These are phyloP conservation scores for Graphium colonna DNA, from an alignment of 2,888 invertebrate genomes.

Conservation along the genomic window DNA sequence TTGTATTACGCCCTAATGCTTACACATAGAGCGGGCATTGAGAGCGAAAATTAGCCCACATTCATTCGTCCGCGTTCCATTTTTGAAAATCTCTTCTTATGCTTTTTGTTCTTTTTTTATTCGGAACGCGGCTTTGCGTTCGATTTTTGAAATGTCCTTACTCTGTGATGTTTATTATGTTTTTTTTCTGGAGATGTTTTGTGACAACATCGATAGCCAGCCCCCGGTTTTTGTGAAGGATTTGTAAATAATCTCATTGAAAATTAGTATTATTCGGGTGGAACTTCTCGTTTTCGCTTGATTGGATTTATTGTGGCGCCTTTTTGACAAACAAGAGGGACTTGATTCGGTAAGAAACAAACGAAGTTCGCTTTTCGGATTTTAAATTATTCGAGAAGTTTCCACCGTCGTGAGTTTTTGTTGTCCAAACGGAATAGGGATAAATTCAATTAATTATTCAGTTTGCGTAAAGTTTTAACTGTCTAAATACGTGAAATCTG, in stretches of 20 bases:
- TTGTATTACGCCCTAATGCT: slow-evolving; percentile 75
- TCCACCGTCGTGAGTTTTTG: neutral
- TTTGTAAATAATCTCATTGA: slow-evolving; percentile 77
- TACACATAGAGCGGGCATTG: slow-evolving; percentile 70
- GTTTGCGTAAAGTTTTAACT: too few species aligned
- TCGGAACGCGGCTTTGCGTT: slow-evolving; percentile 18
- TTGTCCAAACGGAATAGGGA: slow-evolving; percentile 2
- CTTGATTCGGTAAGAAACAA: slow-evolving; percentile 54
- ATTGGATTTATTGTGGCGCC: slow-evolving; percentile 69
- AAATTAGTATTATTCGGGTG: slow-evolving; percentile 67
- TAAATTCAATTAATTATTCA: neutral
- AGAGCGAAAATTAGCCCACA: slow-evolving; percentile 77
- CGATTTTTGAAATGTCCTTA: slow-evolving; percentile 36
- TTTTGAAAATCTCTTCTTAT: slow-evolving; percentile 36
- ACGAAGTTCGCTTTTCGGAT: slow-evolving; percentile 32
- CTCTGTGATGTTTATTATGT: slow-evolving; percentile 10
- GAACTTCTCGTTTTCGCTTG: slow-evolving; percentile 50
- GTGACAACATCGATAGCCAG: slow-evolving; percentile 77
- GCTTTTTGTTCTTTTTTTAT: neutral
- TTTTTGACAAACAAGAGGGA: slow-evolving; percentile 52
- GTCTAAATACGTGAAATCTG: too few species aligned
- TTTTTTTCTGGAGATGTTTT: slow-evolving; percentile 54
- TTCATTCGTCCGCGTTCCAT: slow-evolving; percentile 47
- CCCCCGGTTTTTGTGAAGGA: slow-evolving; percentile 56
- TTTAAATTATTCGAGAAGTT: slow-evolving; percentile 22